Evolutionary conservation across 2,113 vertebrate species (phyloP).

Genomic region (Laterallus jamaicensis): DNA sequence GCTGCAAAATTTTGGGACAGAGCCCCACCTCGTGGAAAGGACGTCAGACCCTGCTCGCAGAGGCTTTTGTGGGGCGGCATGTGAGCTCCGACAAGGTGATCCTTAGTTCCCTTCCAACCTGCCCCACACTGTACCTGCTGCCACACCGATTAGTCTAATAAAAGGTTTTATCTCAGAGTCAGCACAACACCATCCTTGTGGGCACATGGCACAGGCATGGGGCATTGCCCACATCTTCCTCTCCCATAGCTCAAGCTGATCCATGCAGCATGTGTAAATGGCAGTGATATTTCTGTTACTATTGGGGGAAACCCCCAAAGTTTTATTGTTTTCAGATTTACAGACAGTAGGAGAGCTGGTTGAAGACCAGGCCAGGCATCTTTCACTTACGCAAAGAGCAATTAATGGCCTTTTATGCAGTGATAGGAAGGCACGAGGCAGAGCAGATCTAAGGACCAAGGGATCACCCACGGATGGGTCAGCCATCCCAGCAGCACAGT

Average conservation of each 20-base stretch:
- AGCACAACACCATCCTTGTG: fast-evolving
- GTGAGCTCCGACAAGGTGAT: not conserved
- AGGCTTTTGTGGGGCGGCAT: not conserved
- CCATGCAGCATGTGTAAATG: not conserved
- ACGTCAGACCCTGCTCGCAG: not conserved
- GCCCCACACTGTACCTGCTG: not conserved
- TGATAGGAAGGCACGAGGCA: not conserved
- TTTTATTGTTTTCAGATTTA: not conserved
- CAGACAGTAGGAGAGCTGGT: not conserved
- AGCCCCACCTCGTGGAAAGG: not conserved
- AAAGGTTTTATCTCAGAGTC: not conserved
- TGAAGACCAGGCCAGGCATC: not conserved
- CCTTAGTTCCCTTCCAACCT: no score
- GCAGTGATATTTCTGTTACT: not conserved
- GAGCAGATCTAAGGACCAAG: not conserved
- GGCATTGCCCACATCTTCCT: not conserved
- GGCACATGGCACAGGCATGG: fast-evolving
- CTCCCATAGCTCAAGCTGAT: not conserved
- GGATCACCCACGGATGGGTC: not conserved
- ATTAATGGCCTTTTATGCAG: not conserved
- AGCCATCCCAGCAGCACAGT: not conserved
- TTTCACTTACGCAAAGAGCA: not conserved
- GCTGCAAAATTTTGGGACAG: not conserved
- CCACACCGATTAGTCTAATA: not conserved
- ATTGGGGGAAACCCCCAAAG: not conserved